Evolutionary conservation across 2,888 invertebrate genomes (phyloP).

Genomic region (Maniola hyperantus): DNA sequence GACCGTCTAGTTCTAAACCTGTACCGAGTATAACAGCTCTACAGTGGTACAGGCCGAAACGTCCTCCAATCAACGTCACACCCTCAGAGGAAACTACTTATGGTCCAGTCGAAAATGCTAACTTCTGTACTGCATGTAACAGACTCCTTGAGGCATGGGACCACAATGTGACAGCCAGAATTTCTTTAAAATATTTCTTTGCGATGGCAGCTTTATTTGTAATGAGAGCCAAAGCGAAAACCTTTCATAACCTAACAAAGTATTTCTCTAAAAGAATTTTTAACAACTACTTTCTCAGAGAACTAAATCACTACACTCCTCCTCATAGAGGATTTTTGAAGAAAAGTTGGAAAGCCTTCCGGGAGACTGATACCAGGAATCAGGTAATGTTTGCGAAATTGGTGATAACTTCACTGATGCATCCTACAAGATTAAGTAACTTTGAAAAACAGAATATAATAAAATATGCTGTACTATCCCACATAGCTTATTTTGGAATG

Average conservation of each 20-base stretch:
- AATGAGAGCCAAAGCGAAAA: conserved; percentile 40
- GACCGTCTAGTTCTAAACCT: not conserved
- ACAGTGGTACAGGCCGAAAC: conserved; percentile 28
- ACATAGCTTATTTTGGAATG: conserved; percentile 40
- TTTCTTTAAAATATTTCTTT: conserved; percentile 41
- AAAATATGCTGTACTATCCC: conserved; percentile 37
- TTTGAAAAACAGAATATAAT: conserved; percentile 34
- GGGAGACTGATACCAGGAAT: conserved; percentile 28
- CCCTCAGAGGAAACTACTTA: conserved; percentile 6
- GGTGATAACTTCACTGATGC: conserved; percentile 34
- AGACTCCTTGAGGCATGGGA: conserved; percentile 40
- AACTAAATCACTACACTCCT: conserved; percentile 31
- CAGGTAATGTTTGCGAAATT: conserved; percentile 44
- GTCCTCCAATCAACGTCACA: not conserved
- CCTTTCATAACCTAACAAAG: conserved; percentile 38
- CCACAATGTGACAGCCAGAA: conserved; percentile 22
- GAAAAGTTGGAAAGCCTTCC: conserved; percentile 38
- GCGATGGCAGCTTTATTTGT: conserved; percentile 40
- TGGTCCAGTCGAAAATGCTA: conserved; percentile 39
- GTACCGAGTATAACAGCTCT: not conserved
- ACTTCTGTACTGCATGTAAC: conserved; percentile 40
- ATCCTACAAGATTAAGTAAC: conserved; percentile 12
- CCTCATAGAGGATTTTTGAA: conserved; percentile 40
- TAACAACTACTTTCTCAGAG: not conserved
- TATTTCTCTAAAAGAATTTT: conserved; percentile 32